Base-by-base conservation (phyloP, 2,797 vertebrate genomes). In the Nannoperca obscura region DNA sequence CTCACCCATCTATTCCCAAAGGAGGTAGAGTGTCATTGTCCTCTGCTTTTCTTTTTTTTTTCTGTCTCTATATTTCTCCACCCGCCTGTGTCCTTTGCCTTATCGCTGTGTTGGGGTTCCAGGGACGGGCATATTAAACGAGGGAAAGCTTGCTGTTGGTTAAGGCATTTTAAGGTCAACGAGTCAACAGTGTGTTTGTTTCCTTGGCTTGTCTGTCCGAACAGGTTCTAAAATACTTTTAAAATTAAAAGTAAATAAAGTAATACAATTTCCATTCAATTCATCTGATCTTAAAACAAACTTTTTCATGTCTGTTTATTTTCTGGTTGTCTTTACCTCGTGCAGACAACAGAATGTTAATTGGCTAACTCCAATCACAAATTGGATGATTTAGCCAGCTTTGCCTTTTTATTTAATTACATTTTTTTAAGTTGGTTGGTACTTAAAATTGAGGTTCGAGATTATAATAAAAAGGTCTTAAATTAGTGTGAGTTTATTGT, bases 21-120 rank as follows among this genome's bases (percentile, higher is more conserved):
- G 78, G 88, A 88, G 84, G 76, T 24, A 66, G 85, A 85, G 75
- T 91, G 84, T 88, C 85, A 85, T 86, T 89, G 88, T 90, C 81
- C 83, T 85, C 86, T 81, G 65, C 61, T 57, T 76, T 71, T 72
- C 66, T 76, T 70, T 75, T 69, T 42, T 6, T 19, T 38, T 34
- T 34, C 80, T n/a, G 17, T 81, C 53, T 77, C 50, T 55, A 50
- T 76, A 42, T 72, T 81, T 72, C 81, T 78, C 60, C 63, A 46
- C 65, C 79, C 55, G 46, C 65, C 42, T 49, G 65, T 81, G 79
- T 89, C 81, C 78, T 87, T 77, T 82, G 79, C 80, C 79, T 86
- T 77, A 81, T 86, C 66, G 20, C 40, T 69, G 77, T 78, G 71
- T 77, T 67, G 52, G 2, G 40, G n/a, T 83, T 83, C 50, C 59